Base-by-base conservation (phyloP, 2,113 vertebrate species). In the Cephalopterus ornatus region DNA sequence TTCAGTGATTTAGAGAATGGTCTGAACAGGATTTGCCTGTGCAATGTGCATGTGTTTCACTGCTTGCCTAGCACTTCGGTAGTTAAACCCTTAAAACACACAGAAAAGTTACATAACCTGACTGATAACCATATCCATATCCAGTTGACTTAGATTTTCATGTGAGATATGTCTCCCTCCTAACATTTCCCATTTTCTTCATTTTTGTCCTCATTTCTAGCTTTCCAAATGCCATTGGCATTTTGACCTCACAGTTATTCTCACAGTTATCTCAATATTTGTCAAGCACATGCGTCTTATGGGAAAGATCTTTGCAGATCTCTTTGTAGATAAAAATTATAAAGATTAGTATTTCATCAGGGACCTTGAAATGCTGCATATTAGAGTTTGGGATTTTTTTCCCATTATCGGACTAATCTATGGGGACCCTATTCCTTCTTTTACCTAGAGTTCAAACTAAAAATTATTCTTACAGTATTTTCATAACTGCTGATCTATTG, bases 401-500 rank as follows among this genome's bases (percentile, higher is more conserved):
- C 49, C 14, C 14, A 73, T 88, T 92, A 92, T 77, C 65, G 91
- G 27, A 44, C 37, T 95, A 63, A 89, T 92, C 42, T 81, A 20
- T 92, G 35, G 81, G 24, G 82, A 44, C 8, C 7, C 50, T 53
- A 58, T 79, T 68, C 47, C 42, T 95, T 94, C 75, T 84, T 95
- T 94, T 92, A 94, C 85, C 76, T 85, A 72, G 27, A 96, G 61
- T 50, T 95, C 70, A 81, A 91, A 76, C 39, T 16, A 93, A 53
- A 63, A 91, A 39, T 82, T 89, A 62, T 42, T 78, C 63, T 87
- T 74, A 53, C 11, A 74, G 58, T 88, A 59, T 71, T 96, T 94
- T 83, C 33, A 72, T 90, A 55, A 70, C 17, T 87, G 42, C 12
- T 75, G 73, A 82, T 46, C 65, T 71, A 41, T 92, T 27, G 23